Evolutionary conservation across 2,797 vertebrate species (phyloP), one percentile per base, ranked within the genome.

Genomic region (Acanthis flammea): DNA sequence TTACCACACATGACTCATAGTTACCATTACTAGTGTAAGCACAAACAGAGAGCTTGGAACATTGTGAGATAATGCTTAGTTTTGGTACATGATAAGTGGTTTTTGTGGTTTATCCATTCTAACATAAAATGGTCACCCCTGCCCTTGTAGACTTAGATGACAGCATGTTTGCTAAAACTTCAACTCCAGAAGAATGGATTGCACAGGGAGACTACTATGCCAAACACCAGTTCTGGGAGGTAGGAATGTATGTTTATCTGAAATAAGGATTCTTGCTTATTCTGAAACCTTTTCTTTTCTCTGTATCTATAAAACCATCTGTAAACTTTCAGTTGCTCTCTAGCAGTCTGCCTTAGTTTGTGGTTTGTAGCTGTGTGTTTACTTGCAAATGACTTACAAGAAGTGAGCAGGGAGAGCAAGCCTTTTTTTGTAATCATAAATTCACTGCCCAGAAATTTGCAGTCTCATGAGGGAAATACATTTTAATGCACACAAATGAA

Each of bases 161-260:
- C 68, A 98, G 97, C 92, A 98, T 98, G 98, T 98, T 98, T 96
- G 98, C 97, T 77, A 98, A 98, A 96, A 98, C 98, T 27, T 98
- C 98, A 14, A 98, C 98, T 60, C 96, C 97, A 27, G 94, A 96
- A 74, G 98, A 98, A 63, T 98, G 98, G 98, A 97, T 98, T n/a
- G 95, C 96, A 16, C 97, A 98, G 88, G 98, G 98, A 85, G 98
- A 98, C 28, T 98, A 98, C 86, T 98, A 98, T 7, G 98, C 98
- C 54, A 98, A 97, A 75, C 98, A 98, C 90, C 98, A 98, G 81
- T 98, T 98, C 90, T 98, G 98, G 98, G 98, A 98, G 98, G 98
- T 98, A 96, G 74, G 93, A 89, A 35, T 42, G 30, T 35, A 33
- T 39, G 7, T 79, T 88, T 78, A 17, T 62, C 25, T 90, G 73